A percentile compares a stretch with the other conserved stretches of the same genome.
These are phyloP conservation scores for Crotophaga sulcirostris DNA, from an alignment of 2,113 vertebrate species.

Conservation along the genomic window DNA sequence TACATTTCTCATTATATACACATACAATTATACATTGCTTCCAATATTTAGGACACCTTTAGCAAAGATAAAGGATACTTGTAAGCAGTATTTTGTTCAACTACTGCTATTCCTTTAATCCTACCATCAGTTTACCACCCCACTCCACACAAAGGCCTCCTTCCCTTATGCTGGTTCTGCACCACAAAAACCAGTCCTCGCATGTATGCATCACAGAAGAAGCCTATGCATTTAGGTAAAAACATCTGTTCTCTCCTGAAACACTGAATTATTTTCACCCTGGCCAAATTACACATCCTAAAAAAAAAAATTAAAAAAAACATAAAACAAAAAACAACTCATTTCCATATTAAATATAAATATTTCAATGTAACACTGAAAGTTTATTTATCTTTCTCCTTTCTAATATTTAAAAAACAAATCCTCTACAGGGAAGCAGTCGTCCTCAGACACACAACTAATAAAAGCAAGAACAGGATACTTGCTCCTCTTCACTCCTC, in stretches of 20 bases:
- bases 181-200: background rate
- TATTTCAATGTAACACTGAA: background rate
- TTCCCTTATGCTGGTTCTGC: background rate
- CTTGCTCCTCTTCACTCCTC: background rate
- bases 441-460: background rate
- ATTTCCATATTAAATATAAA: background rate
- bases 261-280: background rate
- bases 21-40: too few relatives aligned
- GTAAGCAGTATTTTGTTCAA: background rate
- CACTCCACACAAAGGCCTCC: background rate
- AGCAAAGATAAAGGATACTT: background rate
- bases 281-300: background rate
- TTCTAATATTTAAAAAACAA: background rate
- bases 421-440: background rate
- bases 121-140: background rate
- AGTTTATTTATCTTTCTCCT: background rate
- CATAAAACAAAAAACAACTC: background rate
- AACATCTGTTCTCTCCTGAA: background rate
- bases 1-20: background rate
- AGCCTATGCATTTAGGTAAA: background rate
- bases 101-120: background rate
- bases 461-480: background rate
- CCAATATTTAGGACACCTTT: background rate
- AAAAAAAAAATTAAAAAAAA: background rate
- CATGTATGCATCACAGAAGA: rapidly evolving